Evolutionary conservation across 2,888 invertebrate species (phyloP), one percentile per base, ranked within the genome.

Genomic region (Neoitamus cyanurus): DNA sequence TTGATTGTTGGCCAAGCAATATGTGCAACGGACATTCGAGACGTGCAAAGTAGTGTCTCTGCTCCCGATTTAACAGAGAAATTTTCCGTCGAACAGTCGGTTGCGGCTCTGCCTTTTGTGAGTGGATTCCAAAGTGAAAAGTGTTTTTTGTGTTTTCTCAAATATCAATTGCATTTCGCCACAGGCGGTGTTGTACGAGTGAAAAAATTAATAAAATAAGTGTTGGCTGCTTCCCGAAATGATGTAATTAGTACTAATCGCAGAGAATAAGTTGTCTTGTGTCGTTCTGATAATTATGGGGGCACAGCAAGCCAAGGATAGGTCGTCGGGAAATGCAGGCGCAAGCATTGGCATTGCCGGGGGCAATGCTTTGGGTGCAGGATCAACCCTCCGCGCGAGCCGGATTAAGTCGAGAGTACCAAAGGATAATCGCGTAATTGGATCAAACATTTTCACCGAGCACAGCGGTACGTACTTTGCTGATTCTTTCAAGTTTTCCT

Each of bases 231-330:
- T 25, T 69, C 34, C 13, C 13, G 42, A 48, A 69, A 82, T 82
- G 42, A 82, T 82, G 82, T 82, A 82, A 82, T 69, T 36, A 25
- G 34, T 69, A 37, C 48, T 36, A 37, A 36, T 31, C 28, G 37
- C 2, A 31, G 82, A 69, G 82, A 69, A 69, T 69, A 82, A 90
- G 91, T 90, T 89, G 92, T 84, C 90, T 89, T 91, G 89, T 90
- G 90, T 91, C 84, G 77, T 83, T 83, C 75, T 58, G 20, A 58
- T 78, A 84, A 92, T 91, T 91, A 97, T 97, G 97, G 97, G 97
- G 92, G 97, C 97, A 91, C 97, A 97, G 94, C 97, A 97, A 93
- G 96, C 96, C 91, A 97, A 97, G 93, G 97, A 97, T 93, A 95
- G 96, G 91, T 94, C 95, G 89, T 90, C 90, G 58, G 90, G 90